These are phyloP conservation scores for Tipula helvola DNA, from an alignment of 2,888 invertebrate species.

Conservation along the genomic window DNA sequence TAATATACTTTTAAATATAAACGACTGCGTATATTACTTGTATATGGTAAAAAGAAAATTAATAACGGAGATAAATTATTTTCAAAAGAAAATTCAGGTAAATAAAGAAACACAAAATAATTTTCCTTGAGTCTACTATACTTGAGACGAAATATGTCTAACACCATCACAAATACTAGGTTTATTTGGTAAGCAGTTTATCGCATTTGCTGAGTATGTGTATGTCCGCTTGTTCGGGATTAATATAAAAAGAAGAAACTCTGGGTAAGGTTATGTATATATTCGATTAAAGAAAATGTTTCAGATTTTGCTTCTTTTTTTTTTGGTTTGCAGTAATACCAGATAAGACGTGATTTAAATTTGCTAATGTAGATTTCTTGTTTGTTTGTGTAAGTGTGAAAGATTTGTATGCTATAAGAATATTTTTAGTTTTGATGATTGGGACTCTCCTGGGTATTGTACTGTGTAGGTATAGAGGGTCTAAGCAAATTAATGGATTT, in stretches of 20 bases:
- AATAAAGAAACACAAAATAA: neutral
- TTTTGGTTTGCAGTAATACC: neutral
- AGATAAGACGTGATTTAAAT: neutral
- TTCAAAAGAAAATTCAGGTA: neutral
- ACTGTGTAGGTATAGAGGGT: neutral
- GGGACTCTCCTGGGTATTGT: neutral
- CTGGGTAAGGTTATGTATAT: neutral
- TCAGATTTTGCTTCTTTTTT: neutral
- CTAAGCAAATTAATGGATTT: neutral
- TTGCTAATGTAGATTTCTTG: neutral
- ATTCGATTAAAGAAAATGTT: neutral
- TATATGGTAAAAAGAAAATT: neutral
- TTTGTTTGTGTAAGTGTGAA: neutral
- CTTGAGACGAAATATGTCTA: neutral
- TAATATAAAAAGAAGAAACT: neutral
- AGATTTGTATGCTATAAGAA: neutral
- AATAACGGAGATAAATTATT: neutral
- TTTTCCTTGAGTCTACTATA: neutral
- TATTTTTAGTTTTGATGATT: neutral
- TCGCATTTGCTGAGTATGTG: neutral
- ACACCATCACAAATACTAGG: neutral
- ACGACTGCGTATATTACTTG: neutral
- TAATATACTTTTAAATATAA: neutral
- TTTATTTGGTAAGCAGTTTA: neutral
- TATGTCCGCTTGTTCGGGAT: neutral